Conservation (phyloP, 1,140 invertebrate species). For the Calephelis virginiensis region DNA sequence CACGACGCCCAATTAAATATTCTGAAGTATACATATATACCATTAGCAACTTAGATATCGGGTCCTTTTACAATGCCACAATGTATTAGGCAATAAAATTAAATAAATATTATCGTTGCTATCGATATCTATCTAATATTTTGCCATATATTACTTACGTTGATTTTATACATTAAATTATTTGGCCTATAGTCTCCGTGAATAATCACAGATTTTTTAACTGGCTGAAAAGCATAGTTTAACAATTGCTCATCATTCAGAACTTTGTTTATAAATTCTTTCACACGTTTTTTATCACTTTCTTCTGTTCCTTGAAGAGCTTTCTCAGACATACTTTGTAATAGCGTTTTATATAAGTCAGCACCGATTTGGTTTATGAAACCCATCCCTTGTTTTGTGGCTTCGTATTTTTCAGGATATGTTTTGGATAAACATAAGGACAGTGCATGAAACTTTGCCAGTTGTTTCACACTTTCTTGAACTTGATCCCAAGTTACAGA, state of each 20-base stretch:
- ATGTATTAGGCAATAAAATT: too few relatives aligned
- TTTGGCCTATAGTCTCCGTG: conserved; percentile 51
- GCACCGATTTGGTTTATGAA: conserved; percentile 8
- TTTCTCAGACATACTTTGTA: conserved; percentile 22
- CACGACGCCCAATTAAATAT: too few relatives aligned
- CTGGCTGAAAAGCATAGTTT: conserved; percentile 20
- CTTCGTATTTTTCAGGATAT: conserved; percentile 38
- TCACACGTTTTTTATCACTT: conserved; percentile 1
- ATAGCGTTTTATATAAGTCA: conserved; percentile 2
- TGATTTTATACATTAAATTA: conserved; percentile 43
- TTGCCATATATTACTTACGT: conserved; percentile 30
- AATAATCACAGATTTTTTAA: conserved; percentile 31
- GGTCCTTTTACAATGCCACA: too few relatives aligned
- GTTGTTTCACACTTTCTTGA: conserved; percentile 31
- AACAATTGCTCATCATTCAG: conserved; percentile 30
- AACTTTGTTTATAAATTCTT: not conserved
- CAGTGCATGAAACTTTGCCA: conserved; percentile 53
- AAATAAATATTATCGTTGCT: too few relatives aligned
- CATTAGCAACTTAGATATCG: too few relatives aligned
- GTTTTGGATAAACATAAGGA: conserved; percentile 42
- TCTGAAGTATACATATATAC: too few relatives aligned
- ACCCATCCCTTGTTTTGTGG: conserved; percentile 1
- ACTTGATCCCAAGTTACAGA: conserved; percentile 51
- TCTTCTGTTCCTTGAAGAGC: conserved; percentile 29
- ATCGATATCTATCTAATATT: too few relatives aligned